Conservation (phyloP, 2,797 vertebrate genomes). For the Tachyglossus aculeatus region DNA sequence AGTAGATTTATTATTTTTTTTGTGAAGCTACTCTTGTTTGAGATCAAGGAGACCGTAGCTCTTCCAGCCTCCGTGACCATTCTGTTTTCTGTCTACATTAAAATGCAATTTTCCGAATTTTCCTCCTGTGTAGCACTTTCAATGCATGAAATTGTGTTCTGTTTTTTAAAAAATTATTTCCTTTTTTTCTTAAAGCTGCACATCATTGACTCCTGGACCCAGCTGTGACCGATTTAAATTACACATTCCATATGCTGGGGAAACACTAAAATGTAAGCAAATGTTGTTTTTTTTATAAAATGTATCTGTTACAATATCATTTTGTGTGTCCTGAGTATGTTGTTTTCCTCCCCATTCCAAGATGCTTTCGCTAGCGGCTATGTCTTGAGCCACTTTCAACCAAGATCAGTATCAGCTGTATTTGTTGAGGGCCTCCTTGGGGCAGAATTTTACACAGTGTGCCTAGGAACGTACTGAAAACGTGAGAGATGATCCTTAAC, state of each 20-base stretch:
- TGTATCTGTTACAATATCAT: not conserved
- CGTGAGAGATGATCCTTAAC: too few relatives aligned
- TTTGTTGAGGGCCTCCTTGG: too few relatives aligned
- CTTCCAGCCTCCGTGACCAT: not conserved
- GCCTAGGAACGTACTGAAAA: too few relatives aligned
- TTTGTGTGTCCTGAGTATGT: not conserved
- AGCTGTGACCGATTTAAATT: constrained; percentile 98
- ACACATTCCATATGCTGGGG: constrained; percentile 97
- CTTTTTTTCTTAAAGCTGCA: constrained; percentile 81
- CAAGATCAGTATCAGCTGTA: too few relatives aligned
- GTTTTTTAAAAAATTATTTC: constrained; percentile 21
- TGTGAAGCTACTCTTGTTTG: too few relatives aligned
- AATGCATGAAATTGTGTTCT: constrained; percentile 8
- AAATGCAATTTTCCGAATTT: not conserved
- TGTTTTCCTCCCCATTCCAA: not conserved
- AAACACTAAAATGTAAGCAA: constrained; percentile 96
- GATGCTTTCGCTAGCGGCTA: not conserved
- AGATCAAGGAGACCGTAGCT: not conserved
- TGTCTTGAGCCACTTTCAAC: not conserved
- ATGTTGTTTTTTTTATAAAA: not conserved
- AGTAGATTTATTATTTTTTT: too few relatives aligned
- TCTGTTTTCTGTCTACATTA: not conserved
- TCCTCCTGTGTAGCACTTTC: constrained; percentile 13
- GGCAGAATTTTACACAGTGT: too few relatives aligned
- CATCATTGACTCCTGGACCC: constrained; percentile 91